These are phyloP conservation scores for Hypothenemus hampei DNA, from an alignment of 1,140 invertebrate genomes.

Conservation along the genomic window DNA sequence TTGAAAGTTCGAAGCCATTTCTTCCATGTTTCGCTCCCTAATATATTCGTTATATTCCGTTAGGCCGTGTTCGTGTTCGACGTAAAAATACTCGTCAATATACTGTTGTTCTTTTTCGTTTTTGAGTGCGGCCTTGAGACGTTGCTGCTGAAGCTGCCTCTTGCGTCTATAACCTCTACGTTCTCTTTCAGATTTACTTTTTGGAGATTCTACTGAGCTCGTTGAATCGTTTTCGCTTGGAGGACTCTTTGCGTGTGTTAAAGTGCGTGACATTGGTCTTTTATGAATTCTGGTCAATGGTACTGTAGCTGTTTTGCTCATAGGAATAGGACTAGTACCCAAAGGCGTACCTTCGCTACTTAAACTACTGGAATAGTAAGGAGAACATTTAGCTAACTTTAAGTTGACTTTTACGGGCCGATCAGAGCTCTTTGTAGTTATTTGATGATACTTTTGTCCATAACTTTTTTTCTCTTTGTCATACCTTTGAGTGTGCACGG, in stretches of 20 bases:
- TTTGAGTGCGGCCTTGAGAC: slow-evolving; percentile 30
- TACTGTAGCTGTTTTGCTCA: slow-evolving; percentile 44
- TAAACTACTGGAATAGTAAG: slow-evolving; percentile 64
- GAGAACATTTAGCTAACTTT: slow-evolving; percentile 59
- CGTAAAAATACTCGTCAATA: slow-evolving; percentile 45
- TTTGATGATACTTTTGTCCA: slow-evolving; percentile 36
- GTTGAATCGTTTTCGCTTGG: slow-evolving; percentile 65
- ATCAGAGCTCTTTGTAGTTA: slow-evolving; percentile 40
- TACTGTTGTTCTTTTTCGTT: slow-evolving; percentile 32
- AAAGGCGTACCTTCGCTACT: slow-evolving; percentile 63
- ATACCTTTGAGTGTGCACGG: slow-evolving; percentile 40
- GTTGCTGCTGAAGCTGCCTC: slow-evolving; percentile 53
- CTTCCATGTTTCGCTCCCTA: slow-evolving; percentile 37
- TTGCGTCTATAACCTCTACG: slow-evolving; percentile 57
- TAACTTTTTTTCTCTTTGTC: slow-evolving; percentile 43
- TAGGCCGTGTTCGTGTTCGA: slow-evolving; percentile 37
- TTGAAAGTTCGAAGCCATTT: slow-evolving; percentile 39
- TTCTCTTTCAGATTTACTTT: slow-evolving; percentile 56
- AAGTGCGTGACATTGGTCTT: slow-evolving; percentile 38
- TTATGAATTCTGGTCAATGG: slow-evolving; percentile 41
- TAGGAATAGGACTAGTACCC: slow-evolving; percentile 35
- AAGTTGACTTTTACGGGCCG: slow-evolving; percentile 50
- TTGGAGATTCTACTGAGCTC: slow-evolving; percentile 57
- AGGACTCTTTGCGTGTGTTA: slow-evolving; percentile 53
- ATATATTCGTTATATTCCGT: slow-evolving; percentile 40